Evolutionary conservation across 2,888 invertebrate genomes (phyloP).

Genomic region (Dicyrtomina minuta): DNA sequence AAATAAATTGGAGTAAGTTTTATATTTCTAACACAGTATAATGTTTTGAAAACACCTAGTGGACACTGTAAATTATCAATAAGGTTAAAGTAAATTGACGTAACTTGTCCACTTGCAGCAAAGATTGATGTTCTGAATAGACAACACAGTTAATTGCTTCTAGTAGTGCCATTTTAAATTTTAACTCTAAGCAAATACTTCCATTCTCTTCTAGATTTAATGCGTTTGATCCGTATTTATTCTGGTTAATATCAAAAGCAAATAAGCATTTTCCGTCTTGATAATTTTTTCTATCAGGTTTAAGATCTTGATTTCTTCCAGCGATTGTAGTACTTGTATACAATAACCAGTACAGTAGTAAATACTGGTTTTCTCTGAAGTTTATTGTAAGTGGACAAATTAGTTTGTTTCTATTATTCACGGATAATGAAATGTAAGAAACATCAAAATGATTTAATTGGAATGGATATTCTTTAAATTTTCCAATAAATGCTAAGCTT

Average conservation of each 20-base stretch:
- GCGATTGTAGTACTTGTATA: not conserved
- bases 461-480: no score
- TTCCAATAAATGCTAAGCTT: not conserved
- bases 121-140: not conserved
- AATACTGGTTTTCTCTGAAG: not conserved
- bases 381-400: not conserved
- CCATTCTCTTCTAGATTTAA: constrained; percentile 16
- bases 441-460: no score
- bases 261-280: no score
- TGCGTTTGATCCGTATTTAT: constrained; percentile 12
- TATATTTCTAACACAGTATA: no score
- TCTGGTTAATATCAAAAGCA: not conserved
- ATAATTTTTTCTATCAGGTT: not conserved
- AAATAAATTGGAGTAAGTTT: no score
- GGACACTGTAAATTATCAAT: no score
- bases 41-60: no score
- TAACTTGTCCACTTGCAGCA: no score
- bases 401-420: no score
- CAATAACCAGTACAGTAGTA: not conserved
- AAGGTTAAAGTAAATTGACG: no score
- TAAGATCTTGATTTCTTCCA: no score
- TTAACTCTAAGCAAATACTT: constrained; percentile 20
- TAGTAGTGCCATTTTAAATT: constrained; percentile 18
- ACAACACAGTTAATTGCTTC: not conserved
- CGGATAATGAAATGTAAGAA: no score